Evolutionary conservation across 2,797 vertebrate species (phyloP).

Genomic region (Caiman crocodilus): DNA sequence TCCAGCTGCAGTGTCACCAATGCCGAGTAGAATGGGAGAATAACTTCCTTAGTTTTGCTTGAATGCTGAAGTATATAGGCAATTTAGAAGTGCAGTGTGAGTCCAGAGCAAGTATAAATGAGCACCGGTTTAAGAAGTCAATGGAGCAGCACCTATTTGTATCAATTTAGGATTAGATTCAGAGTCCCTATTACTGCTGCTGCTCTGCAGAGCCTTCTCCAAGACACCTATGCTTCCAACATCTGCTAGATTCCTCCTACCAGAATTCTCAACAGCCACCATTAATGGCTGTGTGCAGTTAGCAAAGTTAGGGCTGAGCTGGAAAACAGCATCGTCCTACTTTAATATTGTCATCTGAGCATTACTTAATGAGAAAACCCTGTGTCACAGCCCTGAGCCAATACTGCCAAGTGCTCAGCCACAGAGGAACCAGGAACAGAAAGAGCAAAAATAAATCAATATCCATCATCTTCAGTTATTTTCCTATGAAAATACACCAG

Average conservation of each 20-base stretch:
- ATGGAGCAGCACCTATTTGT: background rate
- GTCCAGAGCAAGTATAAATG: background rate
- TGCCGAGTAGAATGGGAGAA: too few relatives aligned
- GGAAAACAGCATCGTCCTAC: background rate
- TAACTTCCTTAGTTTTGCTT: too few relatives aligned
- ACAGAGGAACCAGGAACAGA: background rate
- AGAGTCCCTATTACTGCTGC: background rate
- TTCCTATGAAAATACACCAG: too few relatives aligned
- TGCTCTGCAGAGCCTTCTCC: background rate
- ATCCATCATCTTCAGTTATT: too few relatives aligned
- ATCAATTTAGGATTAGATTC: background rate
- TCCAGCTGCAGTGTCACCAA: too few relatives aligned
- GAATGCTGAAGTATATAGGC: background rate
- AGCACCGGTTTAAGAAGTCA: background rate
- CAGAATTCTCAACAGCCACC: background rate
- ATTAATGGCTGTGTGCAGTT: background rate
- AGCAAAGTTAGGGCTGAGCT: background rate
- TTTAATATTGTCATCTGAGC: too few relatives aligned
- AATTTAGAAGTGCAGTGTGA: background rate
- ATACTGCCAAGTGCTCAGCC: background rate
- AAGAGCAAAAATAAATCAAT: background rate
- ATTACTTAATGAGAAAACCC: background rate
- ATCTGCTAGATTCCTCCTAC: background rate
- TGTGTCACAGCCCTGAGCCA: background rate
- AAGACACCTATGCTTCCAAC: background rate